Evolutionary conservation across 2,113 vertebrate species (phyloP).

Genomic region (Odontophorus gujanensis): DNA sequence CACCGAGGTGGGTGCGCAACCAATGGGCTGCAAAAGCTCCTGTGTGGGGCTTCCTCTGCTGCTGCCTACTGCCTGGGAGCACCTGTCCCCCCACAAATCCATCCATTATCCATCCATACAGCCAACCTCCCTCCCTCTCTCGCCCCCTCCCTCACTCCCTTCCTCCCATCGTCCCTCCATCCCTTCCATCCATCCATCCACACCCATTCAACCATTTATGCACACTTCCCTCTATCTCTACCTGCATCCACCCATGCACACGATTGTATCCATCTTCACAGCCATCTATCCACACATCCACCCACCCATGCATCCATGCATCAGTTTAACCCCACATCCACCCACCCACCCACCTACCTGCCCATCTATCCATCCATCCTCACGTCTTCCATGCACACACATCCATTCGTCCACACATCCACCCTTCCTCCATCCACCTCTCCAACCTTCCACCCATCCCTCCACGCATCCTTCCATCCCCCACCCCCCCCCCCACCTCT

Average conservation of each 20-base stretch:
- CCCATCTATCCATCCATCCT: not conserved
- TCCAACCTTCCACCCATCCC: not conserved
- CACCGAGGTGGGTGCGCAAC: not conserved
- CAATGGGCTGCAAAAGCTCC: not conserved
- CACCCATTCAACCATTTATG: too few species aligned
- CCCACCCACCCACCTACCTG: not conserved
- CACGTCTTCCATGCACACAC: rapidly evolving
- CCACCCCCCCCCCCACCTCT: not conserved
- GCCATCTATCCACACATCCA: not conserved
- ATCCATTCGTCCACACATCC: not conserved
- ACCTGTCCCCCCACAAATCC: not conserved
- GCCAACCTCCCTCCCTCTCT: not conserved
- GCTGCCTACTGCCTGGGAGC: not conserved
- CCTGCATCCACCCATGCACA: not conserved
- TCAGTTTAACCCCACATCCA: not conserved
- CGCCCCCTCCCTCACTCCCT: too few species aligned
- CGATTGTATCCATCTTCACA: not conserved
- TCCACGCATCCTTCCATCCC: too few species aligned
- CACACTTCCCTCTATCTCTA: not conserved
- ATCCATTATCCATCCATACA: not conserved
- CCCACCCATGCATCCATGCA: not conserved
- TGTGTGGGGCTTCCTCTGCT: not conserved
- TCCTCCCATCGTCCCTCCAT: too few species aligned
- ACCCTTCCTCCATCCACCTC: not conserved
- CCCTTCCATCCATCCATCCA: rapidly evolving